Evolutionary conservation across 2,113 vertebrate genomes (phyloP), one percentile per base, ranked within the genome.

Genomic region (Mohoua ochrocephala): DNA sequence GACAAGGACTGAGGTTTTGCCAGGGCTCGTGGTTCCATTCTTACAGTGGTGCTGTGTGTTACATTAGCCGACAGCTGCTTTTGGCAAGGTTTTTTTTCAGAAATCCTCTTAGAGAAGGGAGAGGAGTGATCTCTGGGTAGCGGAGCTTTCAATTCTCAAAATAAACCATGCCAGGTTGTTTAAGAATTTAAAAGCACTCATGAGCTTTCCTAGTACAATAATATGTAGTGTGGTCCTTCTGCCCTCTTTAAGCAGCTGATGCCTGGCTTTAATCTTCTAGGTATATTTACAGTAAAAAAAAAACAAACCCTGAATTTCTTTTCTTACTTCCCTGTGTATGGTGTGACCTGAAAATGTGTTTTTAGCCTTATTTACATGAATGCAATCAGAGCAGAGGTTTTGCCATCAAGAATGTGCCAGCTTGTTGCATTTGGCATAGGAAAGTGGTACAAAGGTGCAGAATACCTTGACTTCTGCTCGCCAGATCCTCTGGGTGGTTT

Each of bases 31-130:
- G 88, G 92, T 89, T 69, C 80, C 80, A 49, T 96, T 94, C 95
- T 96, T 93, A 91, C 91, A 31, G 83, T 68, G 86, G 69, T 89
- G 61, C 65, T 91, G 82, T 61, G 74, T 93, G 65, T 92, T 93
- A 87, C 37, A 39, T 89, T 95, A 91, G 59, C 61, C 17, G 86
- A 93, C 92, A 96, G 96, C 90, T 94, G 92, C 96, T 91, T 94
- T 86, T 4, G n/a, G 57, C 39, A 70, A 84, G 44, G 6, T 11
- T 54, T 45, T 61, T 53, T 50, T 60, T 11, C 5, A 71, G 70
- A 88, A 97, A 93, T 96, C 93, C 93, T 93, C 87, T 95, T 94
- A 85, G 35, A 85, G 67, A 68, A 88, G 20, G 30, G 56, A 76
- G 76, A 65, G 80, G 71, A 86, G 64, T 52, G 87, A 81, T 92